Conservation (phyloP, 2,797 vertebrate genomes). For the Pelobates cultripes region DNA sequence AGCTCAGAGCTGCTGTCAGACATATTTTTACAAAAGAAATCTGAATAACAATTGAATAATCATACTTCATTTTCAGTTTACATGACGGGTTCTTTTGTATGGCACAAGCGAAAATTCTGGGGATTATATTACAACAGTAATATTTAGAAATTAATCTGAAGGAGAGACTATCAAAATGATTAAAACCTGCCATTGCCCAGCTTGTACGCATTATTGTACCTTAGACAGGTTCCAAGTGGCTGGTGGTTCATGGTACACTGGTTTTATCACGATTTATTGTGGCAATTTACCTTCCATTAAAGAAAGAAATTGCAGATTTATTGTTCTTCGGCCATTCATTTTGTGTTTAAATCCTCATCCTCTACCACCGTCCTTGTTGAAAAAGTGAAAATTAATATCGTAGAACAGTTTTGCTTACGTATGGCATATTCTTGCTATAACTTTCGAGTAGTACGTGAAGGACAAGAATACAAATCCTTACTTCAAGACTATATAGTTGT, state of each 20-base stretch:
- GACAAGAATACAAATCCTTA: neutral
- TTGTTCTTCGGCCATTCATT: neutral
- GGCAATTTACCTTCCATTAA: neutral
- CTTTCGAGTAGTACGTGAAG: neutral
- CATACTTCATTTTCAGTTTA: no score
- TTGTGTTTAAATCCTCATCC: neutral
- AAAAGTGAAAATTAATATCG: neutral
- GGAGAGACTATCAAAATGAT: no score
- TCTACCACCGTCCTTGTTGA: neutral
- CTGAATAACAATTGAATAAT: no score
- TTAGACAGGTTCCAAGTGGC: neutral
- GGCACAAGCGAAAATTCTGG: no score
- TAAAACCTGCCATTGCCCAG: no score
- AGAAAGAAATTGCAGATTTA: neutral
- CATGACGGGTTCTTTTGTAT: no score
- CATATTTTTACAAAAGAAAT: no score
- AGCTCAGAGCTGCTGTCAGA: no score
- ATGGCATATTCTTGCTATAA: neutral
- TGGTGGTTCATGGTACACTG: neutral
- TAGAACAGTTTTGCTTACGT: neutral
- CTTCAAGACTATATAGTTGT: no score
- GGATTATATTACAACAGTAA: no score
- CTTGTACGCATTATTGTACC: no score
- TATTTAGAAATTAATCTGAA: no score
- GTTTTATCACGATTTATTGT: slow-evolving; percentile 16